Evolutionary conservation across 2,113 vertebrate species (phyloP).

Genomic region (Trinectes maculatus): DNA sequence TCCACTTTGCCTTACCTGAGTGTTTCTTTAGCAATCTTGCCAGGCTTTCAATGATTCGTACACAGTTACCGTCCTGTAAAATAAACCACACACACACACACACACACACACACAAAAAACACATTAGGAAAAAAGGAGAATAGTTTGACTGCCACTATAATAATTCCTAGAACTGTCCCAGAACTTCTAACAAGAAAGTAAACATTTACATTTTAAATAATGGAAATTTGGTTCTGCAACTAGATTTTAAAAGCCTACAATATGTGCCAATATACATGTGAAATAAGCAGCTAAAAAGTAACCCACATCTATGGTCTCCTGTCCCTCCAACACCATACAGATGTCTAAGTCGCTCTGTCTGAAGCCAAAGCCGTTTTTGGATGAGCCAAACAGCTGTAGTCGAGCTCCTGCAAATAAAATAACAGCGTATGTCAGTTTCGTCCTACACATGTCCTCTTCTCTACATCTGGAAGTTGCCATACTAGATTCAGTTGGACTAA

Average conservation of each 20-base stretch:
- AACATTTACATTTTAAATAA: no score
- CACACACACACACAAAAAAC: no score
- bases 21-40: constrained; percentile 90
- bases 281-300: background rate
- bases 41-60: constrained; percentile 90
- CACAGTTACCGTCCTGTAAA: constrained; percentile 87
- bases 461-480: background rate
- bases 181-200: no score
- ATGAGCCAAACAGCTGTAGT: constrained; percentile 92
- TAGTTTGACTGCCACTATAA: no score
- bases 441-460: background rate
- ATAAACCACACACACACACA: no score
- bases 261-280: no score
- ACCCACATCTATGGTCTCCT: constrained; percentile 87
- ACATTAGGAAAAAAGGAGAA: background rate
- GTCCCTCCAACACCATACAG: constrained; percentile 92
- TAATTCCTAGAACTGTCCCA: background rate
- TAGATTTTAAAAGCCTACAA: no score
- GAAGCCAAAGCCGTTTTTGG: constrained; percentile 97
- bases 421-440: background rate
- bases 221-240: no score
- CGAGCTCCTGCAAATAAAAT: constrained; percentile 82
- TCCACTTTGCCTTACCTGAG: constrained; percentile 79
- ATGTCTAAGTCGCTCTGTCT: constrained; percentile 95
- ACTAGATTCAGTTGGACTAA: no score